These are phyloP conservation scores for Arctocebus calabarensis DNA, from an alignment of 2,797 vertebrate species.

Conservation along the genomic window DNA sequence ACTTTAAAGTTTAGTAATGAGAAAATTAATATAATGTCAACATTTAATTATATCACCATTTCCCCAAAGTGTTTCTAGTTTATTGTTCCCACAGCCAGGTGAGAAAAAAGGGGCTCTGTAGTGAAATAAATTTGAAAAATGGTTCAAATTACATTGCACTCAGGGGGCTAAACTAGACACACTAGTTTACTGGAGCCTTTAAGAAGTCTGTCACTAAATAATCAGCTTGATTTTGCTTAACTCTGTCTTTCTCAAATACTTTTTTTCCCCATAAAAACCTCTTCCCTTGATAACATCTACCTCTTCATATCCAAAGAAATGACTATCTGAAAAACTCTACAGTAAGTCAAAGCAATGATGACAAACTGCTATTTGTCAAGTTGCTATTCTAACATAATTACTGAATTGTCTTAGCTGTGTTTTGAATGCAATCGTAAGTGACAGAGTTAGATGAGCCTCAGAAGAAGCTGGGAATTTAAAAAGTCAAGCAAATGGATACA, in stretches of 20 bases:
- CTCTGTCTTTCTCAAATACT: not conserved
- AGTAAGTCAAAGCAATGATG: not conserved
- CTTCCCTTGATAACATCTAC: not conserved
- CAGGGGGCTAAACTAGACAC: not conserved
- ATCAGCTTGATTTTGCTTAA: not conserved
- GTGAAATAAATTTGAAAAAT: not conserved
- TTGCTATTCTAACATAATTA: not conserved
- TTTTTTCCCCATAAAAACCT: not conserved
- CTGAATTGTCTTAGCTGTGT: not conserved
- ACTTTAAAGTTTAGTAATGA: constrained; percentile 23
- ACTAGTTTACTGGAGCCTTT: not conserved
- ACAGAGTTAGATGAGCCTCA: not conserved
- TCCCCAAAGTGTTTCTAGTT: not conserved
- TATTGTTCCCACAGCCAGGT: not conserved
- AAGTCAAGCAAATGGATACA: not conserved
- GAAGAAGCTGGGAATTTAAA: not conserved
- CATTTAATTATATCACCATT: not conserved
- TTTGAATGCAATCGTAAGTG: not conserved
- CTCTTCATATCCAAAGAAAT: not conserved
- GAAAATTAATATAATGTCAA: constrained; percentile 42
- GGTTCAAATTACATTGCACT: not conserved
- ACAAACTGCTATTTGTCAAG: not conserved
- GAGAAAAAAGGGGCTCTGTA: not conserved
- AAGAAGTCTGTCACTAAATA: not conserved
- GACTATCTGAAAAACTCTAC: not conserved